Conservation (phyloP, 2,113 vertebrate species). For the Odontesthes bonariensis region DNA sequence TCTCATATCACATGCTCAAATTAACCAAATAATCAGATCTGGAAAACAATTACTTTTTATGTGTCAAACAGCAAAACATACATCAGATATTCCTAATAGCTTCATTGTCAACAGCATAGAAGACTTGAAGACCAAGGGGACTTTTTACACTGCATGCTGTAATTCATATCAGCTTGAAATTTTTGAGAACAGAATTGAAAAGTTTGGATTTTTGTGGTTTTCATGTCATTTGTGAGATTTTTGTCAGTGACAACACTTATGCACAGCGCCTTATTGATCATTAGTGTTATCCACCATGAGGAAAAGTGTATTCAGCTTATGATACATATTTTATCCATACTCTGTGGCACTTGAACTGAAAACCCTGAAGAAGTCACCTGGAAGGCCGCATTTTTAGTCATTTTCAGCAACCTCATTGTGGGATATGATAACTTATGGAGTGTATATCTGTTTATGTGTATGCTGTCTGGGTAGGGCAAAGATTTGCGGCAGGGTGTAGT, state of each 20-base stretch:
- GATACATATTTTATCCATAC: background rate
- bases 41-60: background rate
- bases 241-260: background rate
- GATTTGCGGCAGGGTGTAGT: conserved; percentile 24
- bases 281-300: background rate
- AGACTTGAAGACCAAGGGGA: background rate
- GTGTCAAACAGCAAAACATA: background rate
- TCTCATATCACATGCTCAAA: conserved; percentile 5
- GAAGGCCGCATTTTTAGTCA: conserved; percentile 8
- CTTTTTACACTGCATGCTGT: too few species aligned
- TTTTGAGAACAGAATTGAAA: too few species aligned
- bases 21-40: background rate
- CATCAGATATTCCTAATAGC: too few species aligned
- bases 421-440: conserved; percentile 22
- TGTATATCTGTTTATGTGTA: conserved; percentile 31
- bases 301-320: background rate
- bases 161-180: too few species aligned
- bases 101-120: background rate
- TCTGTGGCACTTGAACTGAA: background rate
- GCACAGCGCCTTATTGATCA: background rate
- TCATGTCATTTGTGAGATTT: background rate
- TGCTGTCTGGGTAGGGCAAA: conserved; percentile 15
- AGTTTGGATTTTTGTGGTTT: background rate
- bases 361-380: background rate
- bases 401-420: background rate